These are phyloP conservation scores for Drosophila athabasca DNA, from an alignment of 1,140 invertebrate genomes.

Conservation along the genomic window DNA sequence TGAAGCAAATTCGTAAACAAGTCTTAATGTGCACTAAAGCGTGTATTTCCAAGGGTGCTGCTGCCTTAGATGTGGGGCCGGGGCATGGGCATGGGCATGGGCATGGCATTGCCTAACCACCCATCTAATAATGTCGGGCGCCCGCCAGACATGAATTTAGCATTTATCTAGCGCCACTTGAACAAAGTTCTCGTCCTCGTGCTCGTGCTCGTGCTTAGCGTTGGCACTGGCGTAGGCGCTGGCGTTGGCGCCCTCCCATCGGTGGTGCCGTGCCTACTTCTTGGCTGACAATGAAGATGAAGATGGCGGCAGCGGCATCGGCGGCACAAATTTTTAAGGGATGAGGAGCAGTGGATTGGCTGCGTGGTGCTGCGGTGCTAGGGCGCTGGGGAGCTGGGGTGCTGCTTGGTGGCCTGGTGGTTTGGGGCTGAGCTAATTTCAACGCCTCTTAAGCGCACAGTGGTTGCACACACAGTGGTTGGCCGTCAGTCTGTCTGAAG, in stretches of 20 bases:
- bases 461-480: slow-evolving; percentile 35
- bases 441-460: slow-evolving; percentile 76
- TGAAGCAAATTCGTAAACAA: slow-evolving; percentile 80
- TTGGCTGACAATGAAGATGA: slow-evolving; percentile 49
- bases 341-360: not conserved
- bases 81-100: not conserved
- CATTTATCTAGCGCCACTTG: slow-evolving; percentile 81
- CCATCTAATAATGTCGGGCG: slow-evolving; percentile 72
- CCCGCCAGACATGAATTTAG: slow-evolving; percentile 78
- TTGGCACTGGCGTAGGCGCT: not conserved
- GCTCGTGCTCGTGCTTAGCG: not conserved
- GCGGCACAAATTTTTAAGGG: not conserved
- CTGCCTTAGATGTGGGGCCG: not conserved
- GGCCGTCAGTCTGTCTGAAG: slow-evolving; percentile 4
- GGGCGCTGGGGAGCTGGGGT: not conserved
- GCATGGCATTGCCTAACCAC: slow-evolving; percentile 25
- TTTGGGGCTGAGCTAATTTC: slow-evolving; percentile 64
- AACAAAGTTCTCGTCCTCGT: slow-evolving; percentile 36
- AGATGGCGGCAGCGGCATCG: slow-evolving; percentile 28
- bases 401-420: not conserved
- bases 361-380: not conserved
- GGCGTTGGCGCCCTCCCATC: no score
- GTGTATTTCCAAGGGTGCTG: slow-evolving; percentile 50
- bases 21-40: slow-evolving; percentile 79
- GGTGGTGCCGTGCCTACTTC: no score